These are phyloP conservation scores for Hippocampus kuda DNA, from an alignment of 2,797 vertebrate genomes.

Conservation along the genomic window DNA sequence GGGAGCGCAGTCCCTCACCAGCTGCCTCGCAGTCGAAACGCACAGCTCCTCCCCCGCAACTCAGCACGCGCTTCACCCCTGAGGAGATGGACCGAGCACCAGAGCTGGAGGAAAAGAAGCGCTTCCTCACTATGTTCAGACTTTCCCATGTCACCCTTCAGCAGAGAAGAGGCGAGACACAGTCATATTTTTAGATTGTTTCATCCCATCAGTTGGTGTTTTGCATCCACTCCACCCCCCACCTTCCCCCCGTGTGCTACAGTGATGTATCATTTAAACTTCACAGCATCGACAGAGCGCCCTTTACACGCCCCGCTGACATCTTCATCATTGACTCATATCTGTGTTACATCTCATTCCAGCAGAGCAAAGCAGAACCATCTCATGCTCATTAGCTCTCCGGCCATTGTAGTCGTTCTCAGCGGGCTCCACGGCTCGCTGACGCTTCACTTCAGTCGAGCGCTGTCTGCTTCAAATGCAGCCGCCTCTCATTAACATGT, in stretches of 20 bases:
- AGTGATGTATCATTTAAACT: neutral
- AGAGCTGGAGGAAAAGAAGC: constrained; percentile 93
- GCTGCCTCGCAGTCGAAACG: constrained; percentile 76
- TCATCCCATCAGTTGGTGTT: neutral
- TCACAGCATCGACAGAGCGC: neutral
- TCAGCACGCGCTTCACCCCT: constrained; percentile 87
- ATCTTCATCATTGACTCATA: neutral
- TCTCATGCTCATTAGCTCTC: constrained; percentile 3
- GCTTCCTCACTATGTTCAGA: constrained; percentile 92
- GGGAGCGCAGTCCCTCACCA: constrained; percentile 88
- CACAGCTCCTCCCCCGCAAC: constrained; percentile 70
- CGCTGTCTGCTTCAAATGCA: constrained; percentile 1
- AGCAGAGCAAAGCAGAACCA: constrained; percentile 3
- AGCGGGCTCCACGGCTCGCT: neutral
- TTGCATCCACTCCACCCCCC: neutral
- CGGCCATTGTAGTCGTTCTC: constrained; percentile 1
- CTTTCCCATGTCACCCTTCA: constrained; percentile 86
- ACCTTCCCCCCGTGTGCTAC: neutral
- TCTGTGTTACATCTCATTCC: neutral
- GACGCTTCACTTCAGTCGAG: neutral
- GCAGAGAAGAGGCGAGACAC: constrained; percentile 79
- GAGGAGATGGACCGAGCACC: constrained; percentile 93
- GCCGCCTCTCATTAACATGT: constrained; percentile 5
- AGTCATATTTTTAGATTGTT: neutral
- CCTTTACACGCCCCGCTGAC: neutral